Evolutionary conservation across 2,113 vertebrate species (phyloP), one percentile per base, ranked within the genome.

Genomic region (Scartelaos histophorus): DNA sequence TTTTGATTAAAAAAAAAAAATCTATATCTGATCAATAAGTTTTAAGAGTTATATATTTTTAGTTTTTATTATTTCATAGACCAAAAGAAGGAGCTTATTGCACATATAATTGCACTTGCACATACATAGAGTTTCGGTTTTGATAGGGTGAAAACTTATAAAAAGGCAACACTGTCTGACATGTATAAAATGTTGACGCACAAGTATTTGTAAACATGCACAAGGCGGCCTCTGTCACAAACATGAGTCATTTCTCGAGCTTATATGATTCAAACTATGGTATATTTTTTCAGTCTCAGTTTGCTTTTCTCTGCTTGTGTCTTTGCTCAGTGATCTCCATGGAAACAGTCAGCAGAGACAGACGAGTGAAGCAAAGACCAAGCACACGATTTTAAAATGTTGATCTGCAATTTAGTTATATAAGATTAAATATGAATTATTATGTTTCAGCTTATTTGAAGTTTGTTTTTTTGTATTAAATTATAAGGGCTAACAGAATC

Each of bases 291-390:
- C 19, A n/a, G 17, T 53, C 24, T 64, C 19, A 3, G 13, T 29
- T 38, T 73, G 34, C 47, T 66, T 11, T 47, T 66, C 24, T 51
- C 17, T 62, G 24, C 13, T 56, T 21, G 67, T 15, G 49, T 74
- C 67, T 79, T 77, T 70, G 68, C 76, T 91, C 80, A 81, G 75
- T 76, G 45, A 66, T 92, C 89, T 84, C 91, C 92, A 92, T 92
- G 92, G 89, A 82, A 90, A 92, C 90, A 87, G 73, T 77, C 69
- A 81, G 80, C 66, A 75, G 60, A 81, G 75, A 79, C 70, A 71
- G 0, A 19, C 53, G 58, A 70, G 70, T 56, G 76, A 49, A 84
- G 77, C 38, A 46, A n/a, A 71, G 65, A 19, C 15, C 49, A 79
- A 67, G 49, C 56, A 74, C 71, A 72, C 16, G 7, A n/a, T 54